Percentiles rank a stretch among this genome's conserved stretches.
phyloP scores from a whole-genome alignment of 2,113 vertebrate genomes.

The Prunella fulvescens region DNA sequence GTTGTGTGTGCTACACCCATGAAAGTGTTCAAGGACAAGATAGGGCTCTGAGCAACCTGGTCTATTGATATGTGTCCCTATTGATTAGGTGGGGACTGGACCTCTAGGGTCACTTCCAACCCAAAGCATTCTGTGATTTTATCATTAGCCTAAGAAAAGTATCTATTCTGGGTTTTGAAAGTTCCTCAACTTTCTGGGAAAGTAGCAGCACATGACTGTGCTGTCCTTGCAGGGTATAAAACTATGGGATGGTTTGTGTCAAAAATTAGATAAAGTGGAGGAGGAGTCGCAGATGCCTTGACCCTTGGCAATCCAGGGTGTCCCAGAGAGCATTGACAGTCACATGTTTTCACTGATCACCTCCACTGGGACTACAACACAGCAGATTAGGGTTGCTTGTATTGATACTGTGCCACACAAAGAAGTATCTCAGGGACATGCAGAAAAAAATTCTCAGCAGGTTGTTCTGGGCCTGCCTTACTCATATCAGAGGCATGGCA shows the following conservation, averaged over 20 bases:
- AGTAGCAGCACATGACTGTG: background rate
- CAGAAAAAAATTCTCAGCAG: background rate
- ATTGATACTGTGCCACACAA: background rate
- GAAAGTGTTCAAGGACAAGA: background rate
- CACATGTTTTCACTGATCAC: background rate
- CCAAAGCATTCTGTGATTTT: background rate
- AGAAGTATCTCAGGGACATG: background rate
- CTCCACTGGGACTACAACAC: background rate
- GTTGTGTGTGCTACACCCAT: background rate
- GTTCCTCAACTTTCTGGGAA: background rate
- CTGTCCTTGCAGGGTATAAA: background rate
- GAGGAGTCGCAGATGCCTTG: background rate
- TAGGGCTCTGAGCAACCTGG: background rate
- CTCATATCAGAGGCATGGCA: background rate
- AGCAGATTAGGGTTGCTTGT: background rate
- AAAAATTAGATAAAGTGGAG: background rate
- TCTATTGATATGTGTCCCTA: background rate
- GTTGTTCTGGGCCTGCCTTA: background rate
- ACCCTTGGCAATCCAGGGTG: background rate
- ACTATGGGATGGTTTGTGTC: background rate
- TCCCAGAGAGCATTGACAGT: accelerated
- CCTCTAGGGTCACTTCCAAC: background rate
- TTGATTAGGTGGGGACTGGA: too few species aligned
- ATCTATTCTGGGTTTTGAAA: background rate
- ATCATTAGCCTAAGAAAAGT: background rate